A percentile compares a stretch with the other conserved stretches of the same genome.
These are phyloP conservation scores for Tenrec ecaudatus DNA, from an alignment of 2,113 vertebrate species.

Conservation along the genomic window DNA sequence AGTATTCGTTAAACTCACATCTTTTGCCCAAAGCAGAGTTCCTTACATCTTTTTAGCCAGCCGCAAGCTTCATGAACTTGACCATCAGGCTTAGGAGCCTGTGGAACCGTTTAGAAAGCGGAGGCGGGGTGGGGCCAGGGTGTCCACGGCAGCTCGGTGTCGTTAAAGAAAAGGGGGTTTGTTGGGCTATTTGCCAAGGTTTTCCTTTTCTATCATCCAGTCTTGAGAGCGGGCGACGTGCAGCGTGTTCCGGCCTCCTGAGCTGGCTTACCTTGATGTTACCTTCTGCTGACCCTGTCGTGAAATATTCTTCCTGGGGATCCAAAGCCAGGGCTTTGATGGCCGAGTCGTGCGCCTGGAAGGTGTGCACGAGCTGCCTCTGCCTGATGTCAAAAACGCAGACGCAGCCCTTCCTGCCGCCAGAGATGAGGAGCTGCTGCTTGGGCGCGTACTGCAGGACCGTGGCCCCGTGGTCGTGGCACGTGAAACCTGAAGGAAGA, in stretches of 20 bases:
- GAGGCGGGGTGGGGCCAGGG: not conserved
- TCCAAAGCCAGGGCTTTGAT: slow-evolving; percentile 96
- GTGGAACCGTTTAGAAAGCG: slow-evolving; percentile 14
- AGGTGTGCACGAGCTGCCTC: slow-evolving; percentile 94
- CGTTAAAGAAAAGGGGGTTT: too few relatives aligned
- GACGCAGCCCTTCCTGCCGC: slow-evolving; percentile 95
- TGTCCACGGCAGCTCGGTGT: too few relatives aligned
- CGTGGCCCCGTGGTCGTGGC: slow-evolving; percentile 97
- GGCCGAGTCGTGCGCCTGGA: slow-evolving; percentile 97
- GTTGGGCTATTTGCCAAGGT: too few relatives aligned
- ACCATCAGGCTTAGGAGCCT: not conserved
- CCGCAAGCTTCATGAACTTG: not conserved
- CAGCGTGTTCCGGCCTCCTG: not conserved
- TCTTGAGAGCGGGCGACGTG: not conserved
- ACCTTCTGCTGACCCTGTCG: slow-evolving; percentile 97
- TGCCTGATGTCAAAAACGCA: slow-evolving; percentile 98
- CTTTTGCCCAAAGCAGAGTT: not conserved
- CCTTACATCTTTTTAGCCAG: not conserved
- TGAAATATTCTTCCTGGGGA: slow-evolving; percentile 94
- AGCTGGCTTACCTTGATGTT: slow-evolving; percentile 95
- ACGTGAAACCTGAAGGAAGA: slow-evolving; percentile 92
- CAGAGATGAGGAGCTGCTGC: slow-evolving; percentile 96
- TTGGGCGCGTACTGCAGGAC: slow-evolving; percentile 97
- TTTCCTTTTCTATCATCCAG: not conserved
- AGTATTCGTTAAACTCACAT: not conserved